Evolutionary conservation across 2,797 vertebrate species (phyloP).

Genomic region (Uromys caudimaculatus): DNA sequence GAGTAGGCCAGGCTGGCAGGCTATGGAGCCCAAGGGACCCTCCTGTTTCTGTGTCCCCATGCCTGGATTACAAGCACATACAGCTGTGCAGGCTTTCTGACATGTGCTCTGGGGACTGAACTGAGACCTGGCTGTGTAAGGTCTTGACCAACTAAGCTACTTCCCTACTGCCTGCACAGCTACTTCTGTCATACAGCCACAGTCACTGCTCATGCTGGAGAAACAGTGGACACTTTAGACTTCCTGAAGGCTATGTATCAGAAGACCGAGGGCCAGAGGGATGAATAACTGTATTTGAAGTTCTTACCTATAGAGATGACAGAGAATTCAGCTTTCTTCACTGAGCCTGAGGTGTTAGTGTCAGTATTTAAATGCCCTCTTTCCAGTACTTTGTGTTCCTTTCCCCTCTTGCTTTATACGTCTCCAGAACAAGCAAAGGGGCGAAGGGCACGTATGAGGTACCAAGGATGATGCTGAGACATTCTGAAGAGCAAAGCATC

Average conservation of each 20-base stretch:
- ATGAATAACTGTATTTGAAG: not conserved
- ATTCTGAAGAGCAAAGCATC: not conserved
- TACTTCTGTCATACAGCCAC: not conserved
- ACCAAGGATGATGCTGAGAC: not conserved
- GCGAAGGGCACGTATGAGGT: not conserved
- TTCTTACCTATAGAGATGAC: not conserved
- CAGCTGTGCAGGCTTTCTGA: not conserved
- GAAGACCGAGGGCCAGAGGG: constrained; percentile 6
- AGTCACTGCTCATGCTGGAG: not conserved
- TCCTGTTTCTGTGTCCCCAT: not conserved
- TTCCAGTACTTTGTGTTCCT: not conserved
- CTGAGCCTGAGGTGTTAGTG: not conserved
- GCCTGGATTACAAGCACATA: not conserved
- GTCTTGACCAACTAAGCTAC: not conserved
- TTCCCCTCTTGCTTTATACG: not conserved
- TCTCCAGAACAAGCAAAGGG: constrained; percentile 7
- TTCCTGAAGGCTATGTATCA: not conserved
- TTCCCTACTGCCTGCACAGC: not conserved
- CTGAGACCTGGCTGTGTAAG: not conserved
- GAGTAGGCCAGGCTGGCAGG: not conserved
- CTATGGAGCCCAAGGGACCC: not conserved
- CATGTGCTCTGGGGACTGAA: not conserved
- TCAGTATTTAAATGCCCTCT: not conserved
- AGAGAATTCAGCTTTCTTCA: constrained; percentile 33
- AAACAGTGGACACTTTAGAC: not conserved